Conservation (phyloP, 2,888 invertebrate genomes). For the Gari tellinella region DNA sequence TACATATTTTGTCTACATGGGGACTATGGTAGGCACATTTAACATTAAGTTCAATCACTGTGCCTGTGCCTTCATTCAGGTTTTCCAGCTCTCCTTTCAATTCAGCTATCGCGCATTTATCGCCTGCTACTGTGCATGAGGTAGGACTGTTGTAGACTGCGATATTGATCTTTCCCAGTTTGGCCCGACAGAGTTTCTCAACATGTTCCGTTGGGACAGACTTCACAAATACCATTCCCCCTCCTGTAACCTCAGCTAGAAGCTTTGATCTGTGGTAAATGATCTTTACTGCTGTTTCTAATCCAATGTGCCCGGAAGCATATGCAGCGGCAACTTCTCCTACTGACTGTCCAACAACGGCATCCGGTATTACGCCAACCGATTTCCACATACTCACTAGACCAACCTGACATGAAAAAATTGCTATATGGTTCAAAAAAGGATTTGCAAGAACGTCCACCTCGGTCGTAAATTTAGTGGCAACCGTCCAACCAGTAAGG, state of each 20-base stretch:
- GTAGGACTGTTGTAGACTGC: conserved; percentile 60
- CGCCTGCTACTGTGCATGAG: conserved; percentile 64
- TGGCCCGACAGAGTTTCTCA: conserved; percentile 14
- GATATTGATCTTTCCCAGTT: conserved; percentile 29
- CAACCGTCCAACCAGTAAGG: conserved; percentile 13
- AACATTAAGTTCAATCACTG: conserved; percentile 32
- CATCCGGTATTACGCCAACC: conserved; percentile 61
- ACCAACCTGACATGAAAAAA: conserved; percentile 71
- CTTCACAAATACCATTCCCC: conserved; percentile 68
- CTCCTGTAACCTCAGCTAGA: conserved; percentile 59
- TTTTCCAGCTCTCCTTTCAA: conserved; percentile 48
- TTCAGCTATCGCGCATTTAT: conserved; percentile 40
- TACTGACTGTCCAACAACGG: conserved; percentile 72
- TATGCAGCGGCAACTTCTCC: conserved; percentile 74
- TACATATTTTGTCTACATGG: conserved; percentile 14
- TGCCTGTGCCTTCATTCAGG: conserved; percentile 17
- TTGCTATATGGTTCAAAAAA: conserved; percentile 63
- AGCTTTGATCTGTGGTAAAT: conserved; percentile 67
- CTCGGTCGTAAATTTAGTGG: conserved; percentile 13
- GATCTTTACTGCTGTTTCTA: conserved; percentile 67
- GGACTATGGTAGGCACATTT: conserved; percentile 64
- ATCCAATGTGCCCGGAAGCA: conserved; percentile 52
- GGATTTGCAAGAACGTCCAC: conserved; percentile 40
- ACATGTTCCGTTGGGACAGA: conserved; percentile 30
- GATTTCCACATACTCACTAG: conserved; percentile 59